Base-by-base conservation (phyloP, 2,113 vertebrate genomes). In the Ophiodon elongatus region DNA sequence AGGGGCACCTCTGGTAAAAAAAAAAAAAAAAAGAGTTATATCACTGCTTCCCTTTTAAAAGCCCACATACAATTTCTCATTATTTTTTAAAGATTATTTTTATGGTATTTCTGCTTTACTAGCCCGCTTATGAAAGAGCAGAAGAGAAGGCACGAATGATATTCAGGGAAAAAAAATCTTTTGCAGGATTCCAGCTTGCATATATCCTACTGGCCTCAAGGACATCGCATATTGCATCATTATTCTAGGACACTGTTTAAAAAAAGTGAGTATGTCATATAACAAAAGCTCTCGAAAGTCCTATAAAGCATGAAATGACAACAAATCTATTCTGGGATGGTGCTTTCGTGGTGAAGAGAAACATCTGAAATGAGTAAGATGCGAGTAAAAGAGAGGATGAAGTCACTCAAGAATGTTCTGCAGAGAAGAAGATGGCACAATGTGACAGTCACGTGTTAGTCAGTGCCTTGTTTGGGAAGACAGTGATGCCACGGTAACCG, bases 61-160 rank as follows among this genome's bases (percentile, higher is more conserved):
- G 47, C 82, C 64, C 68, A 27, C 15, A 35, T 82, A 83, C 15
- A 8, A 66, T 79, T 82, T 85, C 77, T 84, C 69, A 87, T 91
- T 79, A 81, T 72, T 84, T 84, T 65, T 85, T 80, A 71, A 85
- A 85, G 47, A 88, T 88, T 41, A 83, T 83, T 85, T 88, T 90
- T 83, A 87, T 52, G 54, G 59, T 39, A 71, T 83, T 74, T 65
- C 75, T 83, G 56, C 66, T 88, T 93, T 87, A 88, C 73, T 65
- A 37, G 72, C 15, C 65, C 37, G 41, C 63, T 67, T 19, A 70
- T 87, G 84, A 88, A 92, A 56, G 39, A 72, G 62, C 50, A 52
- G 50, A 52, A 52, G 50, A 52, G 31, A 62, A 85, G 43, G 50
- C 4, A 27, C 1, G 43, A 45, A 52, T 11, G 41, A 66, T 29